Conservation (phyloP, 92 coral and sea anemone species). For the Bergia puertoricense region DNA sequence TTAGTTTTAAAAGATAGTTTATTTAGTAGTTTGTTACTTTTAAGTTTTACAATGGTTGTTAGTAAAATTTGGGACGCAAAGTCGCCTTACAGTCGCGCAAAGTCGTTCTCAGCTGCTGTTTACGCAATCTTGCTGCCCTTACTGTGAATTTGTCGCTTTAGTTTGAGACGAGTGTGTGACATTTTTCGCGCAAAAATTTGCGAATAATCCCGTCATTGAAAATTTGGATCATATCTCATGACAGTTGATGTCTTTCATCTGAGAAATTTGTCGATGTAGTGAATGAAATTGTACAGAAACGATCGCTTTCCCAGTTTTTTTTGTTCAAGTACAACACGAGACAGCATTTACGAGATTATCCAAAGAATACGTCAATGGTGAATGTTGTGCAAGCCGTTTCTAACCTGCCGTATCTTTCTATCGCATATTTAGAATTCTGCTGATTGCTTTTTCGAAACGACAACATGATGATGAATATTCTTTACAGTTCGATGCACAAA, state of each 20-base stretch:
- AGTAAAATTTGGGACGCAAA: too few species aligned
- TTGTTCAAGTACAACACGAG: not conserved
- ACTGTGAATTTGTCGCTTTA: not conserved
- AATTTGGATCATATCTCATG: conserved; percentile 11
- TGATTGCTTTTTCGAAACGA: conserved; percentile 3
- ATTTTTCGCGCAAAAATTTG: not conserved
- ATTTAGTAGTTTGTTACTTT: not conserved
- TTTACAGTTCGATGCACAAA: not conserved
- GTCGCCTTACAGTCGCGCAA: too few species aligned
- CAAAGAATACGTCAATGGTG: not conserved
- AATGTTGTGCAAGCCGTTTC: not conserved
- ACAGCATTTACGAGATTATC: not conserved
- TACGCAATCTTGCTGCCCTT: not conserved
- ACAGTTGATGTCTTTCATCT: conserved; percentile 4
- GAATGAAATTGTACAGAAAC: conserved; percentile 11
- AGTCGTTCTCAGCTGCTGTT: not conserved
- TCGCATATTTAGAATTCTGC: conserved; percentile 26
- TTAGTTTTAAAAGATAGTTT: not conserved
- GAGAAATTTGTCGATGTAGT: not conserved
- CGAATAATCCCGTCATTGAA: not conserved
- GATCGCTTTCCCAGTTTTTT: not conserved
- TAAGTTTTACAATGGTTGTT: too few species aligned
- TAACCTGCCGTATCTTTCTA: not conserved
- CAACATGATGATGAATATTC: not conserved
- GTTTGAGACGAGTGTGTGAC: not conserved